A percentile compares a stretch with the other conserved stretches of the same genome.
Evolutionary conservation across 2,888 invertebrate species (phyloP).

Genomic region (Nomada ferruginata): DNA sequence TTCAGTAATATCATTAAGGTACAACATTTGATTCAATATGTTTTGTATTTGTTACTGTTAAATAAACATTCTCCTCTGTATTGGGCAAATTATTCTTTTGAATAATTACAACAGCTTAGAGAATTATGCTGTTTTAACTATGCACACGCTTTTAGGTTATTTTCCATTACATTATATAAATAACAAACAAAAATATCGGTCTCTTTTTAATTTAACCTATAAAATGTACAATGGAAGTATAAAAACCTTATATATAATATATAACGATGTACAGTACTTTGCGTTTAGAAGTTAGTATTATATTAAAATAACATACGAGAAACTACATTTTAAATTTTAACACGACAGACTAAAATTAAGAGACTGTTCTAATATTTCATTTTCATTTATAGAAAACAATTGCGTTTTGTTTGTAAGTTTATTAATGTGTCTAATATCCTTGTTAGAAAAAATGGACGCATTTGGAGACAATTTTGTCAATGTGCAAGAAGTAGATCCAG

Average conservation of each 20-base stretch:
- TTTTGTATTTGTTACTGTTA: constrained; percentile 1
- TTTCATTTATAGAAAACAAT: neutral
- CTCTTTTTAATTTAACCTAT: constrained; percentile 23
- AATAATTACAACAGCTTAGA: neutral
- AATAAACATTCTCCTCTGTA: neutral
- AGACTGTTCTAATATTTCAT: neutral
- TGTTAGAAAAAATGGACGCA: constrained; percentile 87
- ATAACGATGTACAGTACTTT: neutral
- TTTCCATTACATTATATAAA: constrained; percentile 9
- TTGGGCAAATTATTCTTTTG: neutral
- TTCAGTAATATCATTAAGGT: constrained; percentile 41
- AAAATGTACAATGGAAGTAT: neutral
- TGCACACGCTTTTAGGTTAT: constrained; percentile 39
- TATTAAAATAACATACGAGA: constrained; percentile 4
- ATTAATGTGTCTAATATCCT: neutral
- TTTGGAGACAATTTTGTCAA: constrained; percentile 91
- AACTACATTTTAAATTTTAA: neutral
- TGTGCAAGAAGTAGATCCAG: constrained; percentile 95
- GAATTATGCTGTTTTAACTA: constrained; percentile 13
- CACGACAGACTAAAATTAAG: neutral
- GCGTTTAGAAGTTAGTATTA: neutral
- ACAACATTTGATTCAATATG: constrained; percentile 7
- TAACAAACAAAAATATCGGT: constrained; percentile 4
- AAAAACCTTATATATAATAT: no score
- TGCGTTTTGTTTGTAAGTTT: neutral